A percentile compares a stretch with the other conserved stretches of the same genome.
Conservation (phyloP, 2,113 vertebrate genomes). For the Brachyhypopomus gauderio region DNA sequence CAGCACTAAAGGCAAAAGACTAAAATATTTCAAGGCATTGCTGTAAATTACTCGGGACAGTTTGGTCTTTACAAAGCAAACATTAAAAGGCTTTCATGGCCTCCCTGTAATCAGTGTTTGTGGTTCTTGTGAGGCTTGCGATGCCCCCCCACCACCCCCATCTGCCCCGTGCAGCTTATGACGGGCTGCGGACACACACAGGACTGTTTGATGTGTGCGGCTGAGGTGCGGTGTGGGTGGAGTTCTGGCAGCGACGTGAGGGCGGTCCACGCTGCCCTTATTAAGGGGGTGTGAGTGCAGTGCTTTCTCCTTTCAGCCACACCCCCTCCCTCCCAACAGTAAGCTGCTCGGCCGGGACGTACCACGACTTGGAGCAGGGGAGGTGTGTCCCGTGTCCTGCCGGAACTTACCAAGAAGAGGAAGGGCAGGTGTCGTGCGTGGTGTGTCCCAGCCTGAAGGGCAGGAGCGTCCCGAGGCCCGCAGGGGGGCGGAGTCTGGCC, state of each 20-base stretch:
- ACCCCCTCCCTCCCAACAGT: constrained; percentile 62
- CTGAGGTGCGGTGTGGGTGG: constrained; percentile 55
- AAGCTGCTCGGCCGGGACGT: constrained; percentile 78
- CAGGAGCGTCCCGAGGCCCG: constrained; percentile 67
- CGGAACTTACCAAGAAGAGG: constrained; percentile 84
- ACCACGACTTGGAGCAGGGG: constrained; percentile 77
- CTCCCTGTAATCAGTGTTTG: constrained; percentile 73
- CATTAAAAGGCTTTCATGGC: constrained; percentile 46
- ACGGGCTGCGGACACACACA: constrained; percentile 57
- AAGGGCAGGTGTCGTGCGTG: constrained; percentile 83
- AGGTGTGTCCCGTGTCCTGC: constrained; percentile 80
- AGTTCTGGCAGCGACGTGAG: constrained; percentile 51
- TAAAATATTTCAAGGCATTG: background rate
- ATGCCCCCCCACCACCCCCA: constrained; percentile 65
- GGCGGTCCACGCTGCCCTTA: constrained; percentile 51
- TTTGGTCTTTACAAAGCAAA: constrained; percentile 49
- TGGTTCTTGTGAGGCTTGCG: constrained; percentile 67
- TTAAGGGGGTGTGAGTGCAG: constrained; percentile 23
- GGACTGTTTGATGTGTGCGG: constrained; percentile 61
- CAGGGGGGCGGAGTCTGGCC: constrained; percentile 77
- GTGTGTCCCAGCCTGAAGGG: constrained; percentile 77
- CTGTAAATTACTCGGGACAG: constrained; percentile 31
- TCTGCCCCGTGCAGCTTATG: constrained; percentile 58
- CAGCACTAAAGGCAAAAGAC: background rate
- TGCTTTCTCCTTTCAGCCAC: constrained; percentile 25